Evolutionary conservation across 2,113 vertebrate species (phyloP), one percentile per base, ranked within the genome.

Genomic region (Cephalopholis sonnerati): DNA sequence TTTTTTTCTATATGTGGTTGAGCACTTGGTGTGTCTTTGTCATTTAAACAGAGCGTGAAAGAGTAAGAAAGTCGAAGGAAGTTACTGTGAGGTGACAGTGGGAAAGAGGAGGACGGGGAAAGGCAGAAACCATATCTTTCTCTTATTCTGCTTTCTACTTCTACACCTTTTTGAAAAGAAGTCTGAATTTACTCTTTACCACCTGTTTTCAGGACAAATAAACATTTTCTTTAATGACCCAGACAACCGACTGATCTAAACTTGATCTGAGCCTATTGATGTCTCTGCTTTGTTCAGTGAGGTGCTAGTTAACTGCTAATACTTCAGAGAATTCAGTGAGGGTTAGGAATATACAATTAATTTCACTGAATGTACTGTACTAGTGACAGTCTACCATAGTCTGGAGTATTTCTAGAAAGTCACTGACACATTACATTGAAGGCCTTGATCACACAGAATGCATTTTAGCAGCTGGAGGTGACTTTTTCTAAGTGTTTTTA

Each of bases 31-130:
- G 36, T 55, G 57, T 80, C 48, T 82, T 81, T 81, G 66, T 55
- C 70, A 79, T 78, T 83, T 75, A 81, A 83, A 76, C 8, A 72
- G 54, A 69, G 41, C 17, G 11, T 67, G 53, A 79, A 63, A 2
- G 36, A 57, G 41, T 48, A 24, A 63, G 7, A 62, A 57, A 59
- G 24, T 61, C 32, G 11, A 44, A 44, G 41, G 12, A 69, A 25
- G 18, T 25, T 22, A 54, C 17, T 66, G 25, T 57, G 50, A 73
- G 58, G 64, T 29, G 4, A 75, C 54, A 51, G 25, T 6, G 5
- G 62, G 3, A 1, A 57, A 71, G 32, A 67, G 27, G 25, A 76
- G 24, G 29, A 55, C 20, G 4, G 25, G 4, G 36, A 65, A 3
- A 51, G 11, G 18, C 53, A 32, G 48, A 74, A 50, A 74, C 10